These are phyloP conservation scores for Tenthredo distinguenda DNA, from an alignment of 2,888 invertebrate genomes.

Conservation along the genomic window DNA sequence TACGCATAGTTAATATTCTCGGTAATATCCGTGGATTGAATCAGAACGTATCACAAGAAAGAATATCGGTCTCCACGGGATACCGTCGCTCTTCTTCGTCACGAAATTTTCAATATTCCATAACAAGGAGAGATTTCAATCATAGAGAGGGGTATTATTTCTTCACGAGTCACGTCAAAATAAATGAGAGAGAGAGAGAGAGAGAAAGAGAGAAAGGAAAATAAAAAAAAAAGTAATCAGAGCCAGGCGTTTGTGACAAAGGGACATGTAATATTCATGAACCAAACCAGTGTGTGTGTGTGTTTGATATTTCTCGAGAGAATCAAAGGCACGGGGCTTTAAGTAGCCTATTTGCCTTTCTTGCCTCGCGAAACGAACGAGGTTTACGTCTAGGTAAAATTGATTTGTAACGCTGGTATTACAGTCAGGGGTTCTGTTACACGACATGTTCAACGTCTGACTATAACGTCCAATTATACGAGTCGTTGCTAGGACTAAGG, in stretches of 20 bases:
- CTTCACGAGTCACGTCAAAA: neutral
- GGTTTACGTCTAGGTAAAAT: neutral
- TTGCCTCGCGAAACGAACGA: neutral
- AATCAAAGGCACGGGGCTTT: slow-evolving; percentile 29
- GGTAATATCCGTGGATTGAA: neutral
- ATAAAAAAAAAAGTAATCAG: slow-evolving; percentile 23
- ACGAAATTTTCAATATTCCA: neutral
- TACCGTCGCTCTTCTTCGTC: neutral
- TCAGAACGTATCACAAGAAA: neutral
- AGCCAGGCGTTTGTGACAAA: neutral
- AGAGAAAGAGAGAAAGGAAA: neutral
- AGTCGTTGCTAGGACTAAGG: neutral
- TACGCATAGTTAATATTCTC: neutral
- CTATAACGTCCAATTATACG: neutral
- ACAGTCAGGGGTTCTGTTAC: neutral
- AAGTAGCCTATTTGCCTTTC: slow-evolving; percentile 26
- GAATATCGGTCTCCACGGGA: neutral
- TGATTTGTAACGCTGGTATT: neutral
- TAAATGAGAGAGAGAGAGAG: neutral
- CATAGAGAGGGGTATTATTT: neutral
- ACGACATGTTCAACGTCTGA: neutral
- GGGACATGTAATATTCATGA: slow-evolving; percentile 37
- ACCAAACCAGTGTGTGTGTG: slow-evolving; percentile 4
- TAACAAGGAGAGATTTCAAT: neutral
- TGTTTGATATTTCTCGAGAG: slow-evolving; percentile 12